Evolutionary conservation across 2,888 invertebrate species (phyloP).

Genomic region (Trichogramma evanescens): DNA sequence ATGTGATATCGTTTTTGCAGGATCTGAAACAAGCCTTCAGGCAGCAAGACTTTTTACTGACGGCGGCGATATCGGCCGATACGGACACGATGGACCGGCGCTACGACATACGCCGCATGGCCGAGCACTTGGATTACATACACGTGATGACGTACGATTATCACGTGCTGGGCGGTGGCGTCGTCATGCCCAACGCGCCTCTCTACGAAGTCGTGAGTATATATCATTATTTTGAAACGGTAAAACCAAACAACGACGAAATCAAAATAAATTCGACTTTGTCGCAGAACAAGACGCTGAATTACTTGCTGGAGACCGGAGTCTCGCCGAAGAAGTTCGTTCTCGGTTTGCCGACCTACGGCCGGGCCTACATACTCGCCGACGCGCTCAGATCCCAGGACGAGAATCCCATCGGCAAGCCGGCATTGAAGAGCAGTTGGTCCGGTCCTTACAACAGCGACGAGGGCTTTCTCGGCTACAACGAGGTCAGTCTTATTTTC

Average conservation of each 20-base stretch:
- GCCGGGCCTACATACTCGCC: slow-evolving; percentile 65
- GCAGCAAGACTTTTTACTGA: slow-evolving; percentile 62
- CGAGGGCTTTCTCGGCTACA: slow-evolving; percentile 80
- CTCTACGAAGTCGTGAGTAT: slow-evolving; percentile 63
- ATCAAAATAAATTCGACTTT: background rate
- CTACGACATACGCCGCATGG: slow-evolving; percentile 67
- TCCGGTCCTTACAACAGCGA: slow-evolving; percentile 72
- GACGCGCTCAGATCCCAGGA: slow-evolving; percentile 22
- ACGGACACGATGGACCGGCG: slow-evolving; percentile 67
- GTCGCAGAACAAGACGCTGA: slow-evolving; percentile 13
- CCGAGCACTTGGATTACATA: slow-evolving; percentile 54
- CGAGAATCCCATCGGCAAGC: slow-evolving; percentile 49
- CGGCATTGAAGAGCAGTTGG: slow-evolving; percentile 58
- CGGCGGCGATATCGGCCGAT: slow-evolving; percentile 76
- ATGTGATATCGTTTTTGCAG: slow-evolving; percentile 40
- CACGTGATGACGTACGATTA: slow-evolving; percentile 89
- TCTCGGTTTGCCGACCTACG: slow-evolving; percentile 77
- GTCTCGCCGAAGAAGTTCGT: slow-evolving; percentile 71
- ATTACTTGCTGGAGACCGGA: slow-evolving; percentile 1
- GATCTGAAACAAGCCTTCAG: slow-evolving; percentile 68
- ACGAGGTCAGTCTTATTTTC: slow-evolving; percentile 60
- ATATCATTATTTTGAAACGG: background rate
- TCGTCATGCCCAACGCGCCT: slow-evolving; percentile 74
- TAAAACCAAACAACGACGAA: too few relatives aligned
- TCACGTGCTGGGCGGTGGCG: slow-evolving; percentile 75